Evolutionary conservation across 2,888 invertebrate genomes (phyloP).

Genomic region (Oligia latruncula): DNA sequence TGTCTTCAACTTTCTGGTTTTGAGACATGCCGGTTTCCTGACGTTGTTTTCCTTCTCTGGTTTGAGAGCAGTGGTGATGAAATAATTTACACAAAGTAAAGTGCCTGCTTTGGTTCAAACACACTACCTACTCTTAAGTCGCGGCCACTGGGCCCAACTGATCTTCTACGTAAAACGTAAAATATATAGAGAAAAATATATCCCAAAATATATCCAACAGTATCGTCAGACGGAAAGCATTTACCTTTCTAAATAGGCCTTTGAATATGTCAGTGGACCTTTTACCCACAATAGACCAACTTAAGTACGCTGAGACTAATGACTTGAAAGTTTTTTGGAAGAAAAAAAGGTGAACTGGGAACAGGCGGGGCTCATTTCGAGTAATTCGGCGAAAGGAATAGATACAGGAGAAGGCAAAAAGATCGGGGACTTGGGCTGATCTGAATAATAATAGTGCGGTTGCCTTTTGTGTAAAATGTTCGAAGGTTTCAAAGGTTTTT

Average conservation of each 20-base stretch:
- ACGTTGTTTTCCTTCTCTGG: no score
- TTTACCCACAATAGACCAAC: conserved; percentile 60
- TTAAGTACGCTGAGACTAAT: conserved; percentile 69
- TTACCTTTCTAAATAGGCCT: conserved; percentile 33
- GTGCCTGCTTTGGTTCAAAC: no score
- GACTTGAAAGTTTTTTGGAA: conserved; percentile 72
- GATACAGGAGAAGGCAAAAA: conserved; percentile 71
- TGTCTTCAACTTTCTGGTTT: background rate
- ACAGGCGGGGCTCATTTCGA: conserved; percentile 72
- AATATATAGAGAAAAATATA: background rate
- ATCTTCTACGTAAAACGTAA: no score
- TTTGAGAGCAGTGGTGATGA: no score
- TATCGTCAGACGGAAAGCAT: conserved; percentile 25
- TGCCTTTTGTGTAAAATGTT: conserved; percentile 28
- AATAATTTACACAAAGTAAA: no score
- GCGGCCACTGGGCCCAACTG: background rate
- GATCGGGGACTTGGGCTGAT: conserved; percentile 62
- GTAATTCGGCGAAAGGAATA: conserved; percentile 71
- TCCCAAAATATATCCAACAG: conserved; percentile 26
- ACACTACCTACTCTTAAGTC: background rate
- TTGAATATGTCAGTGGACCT: conserved; percentile 43
- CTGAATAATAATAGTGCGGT: conserved; percentile 70
- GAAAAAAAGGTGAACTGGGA: conserved; percentile 70
- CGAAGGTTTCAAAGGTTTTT: background rate
- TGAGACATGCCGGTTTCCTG: background rate